Evolutionary conservation across 2,797 vertebrate genomes (phyloP), one percentile per base, ranked within the genome.

Genomic region (Mycteria americana): DNA sequence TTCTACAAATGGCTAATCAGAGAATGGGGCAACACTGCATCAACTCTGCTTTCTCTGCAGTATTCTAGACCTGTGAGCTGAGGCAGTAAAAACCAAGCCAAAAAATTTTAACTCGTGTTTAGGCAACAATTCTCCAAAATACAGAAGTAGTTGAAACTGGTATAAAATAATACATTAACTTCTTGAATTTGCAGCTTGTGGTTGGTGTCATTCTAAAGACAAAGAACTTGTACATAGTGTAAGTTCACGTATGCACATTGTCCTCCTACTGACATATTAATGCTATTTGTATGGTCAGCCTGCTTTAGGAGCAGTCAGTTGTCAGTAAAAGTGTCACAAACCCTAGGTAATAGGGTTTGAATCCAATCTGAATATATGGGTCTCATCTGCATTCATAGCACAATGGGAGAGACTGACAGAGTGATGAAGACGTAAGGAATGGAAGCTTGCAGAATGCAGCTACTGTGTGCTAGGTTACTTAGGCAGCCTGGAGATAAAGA

Each of bases 221-320:
- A 25, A 46, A 18, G 57, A 39, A 37, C 18, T 13, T 78, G 28
- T 23, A 28, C 2, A 0, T 51, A 13, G 5, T 10, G 11, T 37
- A 54, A 78, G n/a, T 39, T 73, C 25, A 41, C 18, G 9, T 53
- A 28, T 11, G 30, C 0, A 0, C 10, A 2, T 35, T 64, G 9
- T 74, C 24, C 15, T 70, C 28, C 18, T 59, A 4, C 45, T 77
- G 56, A 21, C 13, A 19, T 24, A 33, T 33, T 51, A 30, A 15
- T 62, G 45, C 35, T 72, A 3, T 33, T 86, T 78, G 53, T 25
- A 25, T 25, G 57, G 23, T 35, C 67, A 82, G 18, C 50, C 67
- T 78, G 27, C 70, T 87, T 78, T 69, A 57, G 73, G 57, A 74
- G 78, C 59, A 48, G 31, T 13, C 33, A 77, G 8, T 23, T 77